Percentiles rank a stretch among this genome's conserved stretches.
Conservation (phyloP, 53 echinoderm and acorn worm species). For the Arbacia lixula region DNA sequence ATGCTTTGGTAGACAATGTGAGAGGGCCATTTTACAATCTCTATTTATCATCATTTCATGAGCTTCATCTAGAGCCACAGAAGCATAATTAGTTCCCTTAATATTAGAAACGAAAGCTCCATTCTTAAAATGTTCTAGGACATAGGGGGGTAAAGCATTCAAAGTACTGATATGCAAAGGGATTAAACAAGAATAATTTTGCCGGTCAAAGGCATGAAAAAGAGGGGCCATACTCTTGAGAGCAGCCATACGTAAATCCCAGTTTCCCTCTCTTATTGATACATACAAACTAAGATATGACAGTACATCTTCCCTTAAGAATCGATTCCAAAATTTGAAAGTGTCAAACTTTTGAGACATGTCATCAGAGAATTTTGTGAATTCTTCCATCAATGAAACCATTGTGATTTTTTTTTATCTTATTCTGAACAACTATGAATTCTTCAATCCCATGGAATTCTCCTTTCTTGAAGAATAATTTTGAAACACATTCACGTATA, state of each 20-base stretch:
- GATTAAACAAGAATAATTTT: slow-evolving; percentile 16
- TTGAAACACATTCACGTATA: no score
- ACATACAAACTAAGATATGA: no score
- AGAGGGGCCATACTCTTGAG: no score
- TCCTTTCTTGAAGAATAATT: neutral
- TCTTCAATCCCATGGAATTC: neutral
- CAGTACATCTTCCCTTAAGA: no score
- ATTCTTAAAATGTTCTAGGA: slow-evolving; percentile 48
- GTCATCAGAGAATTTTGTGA: no score
- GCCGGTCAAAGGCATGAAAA: neutral
- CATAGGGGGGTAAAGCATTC: slow-evolving; percentile 27
- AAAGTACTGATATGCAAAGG: slow-evolving; percentile 42
- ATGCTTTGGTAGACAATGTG: slow-evolving; percentile 23
- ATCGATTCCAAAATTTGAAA: no score
- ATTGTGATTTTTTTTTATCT: neutral
- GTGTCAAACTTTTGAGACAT: no score
- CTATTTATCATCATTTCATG: slow-evolving; percentile 77
- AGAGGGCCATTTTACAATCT: slow-evolving; percentile 64
- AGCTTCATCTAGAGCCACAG: slow-evolving; percentile 68
- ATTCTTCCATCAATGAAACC: no score
- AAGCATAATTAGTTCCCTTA: slow-evolving; percentile 44
- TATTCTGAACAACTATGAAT: neutral
- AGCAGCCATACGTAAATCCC: no score
- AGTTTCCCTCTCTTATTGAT: no score
- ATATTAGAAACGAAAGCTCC: slow-evolving; percentile 69